Percentiles rank a stretch among this genome's conserved stretches.
Conservation (phyloP, 2,797 vertebrate genomes). For the Avahi laniger region DNA sequence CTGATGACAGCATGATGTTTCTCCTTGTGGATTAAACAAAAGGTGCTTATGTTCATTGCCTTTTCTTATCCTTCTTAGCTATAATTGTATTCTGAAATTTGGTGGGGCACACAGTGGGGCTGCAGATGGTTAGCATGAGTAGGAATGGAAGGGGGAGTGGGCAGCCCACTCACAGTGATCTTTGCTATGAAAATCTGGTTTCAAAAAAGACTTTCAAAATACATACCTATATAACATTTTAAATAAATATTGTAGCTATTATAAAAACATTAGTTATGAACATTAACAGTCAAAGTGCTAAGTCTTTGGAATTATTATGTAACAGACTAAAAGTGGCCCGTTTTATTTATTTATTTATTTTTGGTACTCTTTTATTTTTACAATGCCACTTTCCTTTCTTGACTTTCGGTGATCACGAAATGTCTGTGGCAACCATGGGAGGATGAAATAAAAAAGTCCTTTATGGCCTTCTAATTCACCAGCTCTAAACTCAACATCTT, state of each 20-base stretch:
- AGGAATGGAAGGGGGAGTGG: not conserved
- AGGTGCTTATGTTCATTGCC: not conserved
- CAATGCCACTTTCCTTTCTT: not conserved
- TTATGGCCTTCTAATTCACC: conserved; percentile 57
- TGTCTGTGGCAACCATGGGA: not conserved
- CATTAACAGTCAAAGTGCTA: not conserved
- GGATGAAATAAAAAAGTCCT: conserved; percentile 14
- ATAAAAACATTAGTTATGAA: not conserved
- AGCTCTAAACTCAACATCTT: conserved; percentile 52
- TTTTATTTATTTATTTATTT: not conserved
- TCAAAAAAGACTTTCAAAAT: not conserved
- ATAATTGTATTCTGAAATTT: not conserved
- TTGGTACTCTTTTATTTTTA: not conserved
- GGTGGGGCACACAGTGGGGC: accelerated
- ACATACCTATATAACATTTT: not conserved
- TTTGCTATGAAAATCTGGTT: not conserved
- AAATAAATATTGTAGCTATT: not conserved
- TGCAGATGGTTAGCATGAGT: not conserved
- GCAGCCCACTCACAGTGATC: not conserved
- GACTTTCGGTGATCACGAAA: conserved; percentile 13
- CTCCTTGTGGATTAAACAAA: not conserved
- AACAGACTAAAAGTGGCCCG: not conserved
- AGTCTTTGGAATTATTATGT: not conserved
- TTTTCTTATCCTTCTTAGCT: not conserved
- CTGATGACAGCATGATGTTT: not conserved